Percentiles rank a stretch among this genome's conserved stretches.
phyloP scores from a whole-genome alignment of 1,140 invertebrate species.

The Cyclina sinensis region DNA sequence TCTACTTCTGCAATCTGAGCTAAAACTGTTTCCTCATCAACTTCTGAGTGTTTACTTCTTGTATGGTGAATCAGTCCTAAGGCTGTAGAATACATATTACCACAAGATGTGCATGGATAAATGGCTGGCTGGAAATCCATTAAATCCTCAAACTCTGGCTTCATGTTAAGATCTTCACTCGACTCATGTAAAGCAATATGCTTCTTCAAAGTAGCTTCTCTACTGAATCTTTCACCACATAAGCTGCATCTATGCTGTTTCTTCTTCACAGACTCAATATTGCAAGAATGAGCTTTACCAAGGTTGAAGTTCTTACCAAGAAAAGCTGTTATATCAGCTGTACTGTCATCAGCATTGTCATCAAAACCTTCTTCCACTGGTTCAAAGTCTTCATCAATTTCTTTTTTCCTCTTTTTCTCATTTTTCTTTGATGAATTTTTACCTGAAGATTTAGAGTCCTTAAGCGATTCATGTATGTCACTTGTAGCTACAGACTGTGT shows the following conservation, averaged over 20 bases:
- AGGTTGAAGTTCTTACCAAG: conserved; percentile 59
- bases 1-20: conserved; percentile 45
- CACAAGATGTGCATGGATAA: conserved; percentile 37
- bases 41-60: conserved; percentile 43
- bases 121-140: conserved; percentile 21
- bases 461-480: background rate
- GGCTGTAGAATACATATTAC: conserved; percentile 46
- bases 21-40: conserved; percentile 27
- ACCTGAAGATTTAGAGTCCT: background rate
- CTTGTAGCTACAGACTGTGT: background rate
- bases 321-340: conserved; percentile 35
- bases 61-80: conserved; percentile 53
- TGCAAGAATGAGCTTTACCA: conserved; percentile 29
- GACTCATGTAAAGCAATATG: conserved; percentile 21
- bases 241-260: conserved; percentile 27
- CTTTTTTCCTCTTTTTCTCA: background rate
- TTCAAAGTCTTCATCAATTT: background rate
- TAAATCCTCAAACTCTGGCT: background rate
- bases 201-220: conserved; percentile 48
- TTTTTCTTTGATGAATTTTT: background rate
- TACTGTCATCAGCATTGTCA: background rate
- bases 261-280: conserved; percentile 51
- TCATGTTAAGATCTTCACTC: background rate
- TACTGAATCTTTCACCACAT: conserved; percentile 52
- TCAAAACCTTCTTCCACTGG: background rate